Conservation (phyloP, 1,140 invertebrate genomes). For the Hylaeus anthracinus region DNA sequence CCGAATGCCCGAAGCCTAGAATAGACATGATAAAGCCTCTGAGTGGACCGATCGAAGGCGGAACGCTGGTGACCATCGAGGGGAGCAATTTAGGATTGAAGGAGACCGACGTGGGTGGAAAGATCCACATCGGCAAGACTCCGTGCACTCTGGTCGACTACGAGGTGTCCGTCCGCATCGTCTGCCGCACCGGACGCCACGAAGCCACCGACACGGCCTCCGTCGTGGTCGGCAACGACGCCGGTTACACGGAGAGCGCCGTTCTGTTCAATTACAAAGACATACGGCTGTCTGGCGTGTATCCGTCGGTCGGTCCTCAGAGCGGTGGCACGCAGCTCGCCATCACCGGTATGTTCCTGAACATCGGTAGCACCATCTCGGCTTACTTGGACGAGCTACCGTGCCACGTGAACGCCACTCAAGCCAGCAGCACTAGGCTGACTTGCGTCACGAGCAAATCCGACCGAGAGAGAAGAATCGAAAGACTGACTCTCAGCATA, state of each 20-base stretch:
- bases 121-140: constrained; percentile 94
- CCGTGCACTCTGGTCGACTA: constrained; percentile 94
- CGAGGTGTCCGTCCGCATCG: constrained; percentile 94
- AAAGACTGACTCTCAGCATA: constrained; percentile 88
- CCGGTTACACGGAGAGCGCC: constrained; percentile 92
- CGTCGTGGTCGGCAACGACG: constrained; percentile 94
- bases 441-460: constrained; percentile 92
- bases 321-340: constrained; percentile 96
- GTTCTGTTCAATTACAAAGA: constrained; percentile 95
- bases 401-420: constrained; percentile 93
- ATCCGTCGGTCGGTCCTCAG: constrained; percentile 93
- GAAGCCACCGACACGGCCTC: constrained; percentile 88
- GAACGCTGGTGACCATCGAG: constrained; percentile 96
- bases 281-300: constrained; percentile 89
- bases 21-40: constrained; percentile 97
- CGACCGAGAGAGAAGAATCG: constrained; percentile 82
- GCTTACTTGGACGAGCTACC: constrained; percentile 94
- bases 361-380: constrained; percentile 94
- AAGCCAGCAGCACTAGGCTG: constrained; percentile 93
- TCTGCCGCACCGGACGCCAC: constrained; percentile 92
- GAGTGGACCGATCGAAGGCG: constrained; percentile 97
- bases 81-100: constrained; percentile 97
- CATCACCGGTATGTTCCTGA: constrained; percentile 94
- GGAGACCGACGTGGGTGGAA: constrained; percentile 93
- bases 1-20: constrained; percentile 94